Evolutionary conservation across 2,113 vertebrate genomes (phyloP), one percentile per base, ranked within the genome.

Genomic region (Tragulus kanchil): DNA sequence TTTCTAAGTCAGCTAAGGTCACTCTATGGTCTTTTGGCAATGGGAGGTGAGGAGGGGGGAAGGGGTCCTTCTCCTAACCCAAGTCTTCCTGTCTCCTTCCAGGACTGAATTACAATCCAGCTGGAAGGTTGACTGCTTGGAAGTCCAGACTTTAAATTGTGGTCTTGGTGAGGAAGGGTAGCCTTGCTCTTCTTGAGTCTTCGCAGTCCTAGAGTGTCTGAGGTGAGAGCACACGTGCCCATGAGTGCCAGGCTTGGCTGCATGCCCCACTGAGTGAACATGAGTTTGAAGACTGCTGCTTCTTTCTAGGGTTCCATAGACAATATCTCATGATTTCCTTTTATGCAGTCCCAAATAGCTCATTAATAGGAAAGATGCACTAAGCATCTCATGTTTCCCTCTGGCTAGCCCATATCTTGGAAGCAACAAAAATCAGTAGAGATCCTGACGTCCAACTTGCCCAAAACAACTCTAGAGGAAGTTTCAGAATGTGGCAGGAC

Each of bases 131-230:
- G 61, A n/a, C 31, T 91, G n/a, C 67, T 89, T 28, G 1, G 50
- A 93, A 82, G 13, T 62, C 28, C 65, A 42, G 17, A 48, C 75
- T n/a, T 8, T 36, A 56, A 45, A 56, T 50, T 77, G 28, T 54
- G 36, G 12, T 21, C 75, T 9, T 5, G 15, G 36, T 42, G 26
- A 42, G 48, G 88, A 67, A 50, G 28, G 71, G 15, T 9, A 2
- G 36, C 3, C 54, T 50, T 79, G 25, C 17, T n/a, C 73, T 56
- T 64, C 42, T 42, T 2, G 21, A 64, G 19, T 73, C 56, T 19
- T 48, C 28, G 61, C 0, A 0, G 19, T 28, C 58, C 48, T 79
- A 5, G 48, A 17, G 45, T 7, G 12, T 2, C 31, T 16, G 48
- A 17, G 12, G 48, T 13, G 36, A 58, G 3, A 1, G 1, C 6